Conservation (phyloP, 2,888 invertebrate species). For the Leucozona laternaria region DNA sequence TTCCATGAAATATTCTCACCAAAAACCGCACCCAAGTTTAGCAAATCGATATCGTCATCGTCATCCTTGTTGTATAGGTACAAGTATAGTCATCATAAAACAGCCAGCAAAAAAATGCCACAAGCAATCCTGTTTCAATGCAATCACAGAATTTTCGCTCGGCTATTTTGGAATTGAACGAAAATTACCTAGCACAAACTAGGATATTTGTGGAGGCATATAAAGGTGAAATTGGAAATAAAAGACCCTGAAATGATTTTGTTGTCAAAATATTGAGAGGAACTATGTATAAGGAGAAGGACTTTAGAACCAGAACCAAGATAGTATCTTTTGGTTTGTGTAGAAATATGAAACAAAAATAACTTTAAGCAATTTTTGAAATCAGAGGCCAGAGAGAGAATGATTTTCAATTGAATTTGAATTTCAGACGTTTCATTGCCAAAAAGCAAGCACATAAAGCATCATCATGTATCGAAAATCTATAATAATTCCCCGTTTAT, state of each 20-base stretch:
- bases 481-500: constrained; percentile 2
- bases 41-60: constrained; percentile 13
- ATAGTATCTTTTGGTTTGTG: not conserved
- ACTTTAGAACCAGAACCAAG: not conserved
- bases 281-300: not conserved
- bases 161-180: constrained; percentile 26
- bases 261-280: not conserved
- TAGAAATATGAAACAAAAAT: not conserved
- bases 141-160: constrained; percentile 22
- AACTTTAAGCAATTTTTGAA: not conserved
- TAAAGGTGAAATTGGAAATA: constrained; percentile 30
- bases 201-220: constrained; percentile 9
- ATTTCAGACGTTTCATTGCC: not conserved
- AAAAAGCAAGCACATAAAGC: not conserved
- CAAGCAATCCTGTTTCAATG: constrained; percentile 34
- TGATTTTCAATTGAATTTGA: constrained; percentile 5
- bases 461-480: not conserved
- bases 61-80: not conserved
- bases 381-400: not conserved
- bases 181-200: constrained; percentile 36
- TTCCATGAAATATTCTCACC: constrained; percentile 7
- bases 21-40: constrained; percentile 33
- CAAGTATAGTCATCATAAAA: not conserved
- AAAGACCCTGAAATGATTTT: constrained; percentile 1
- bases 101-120: constrained; percentile 5